These are phyloP conservation scores for Acanthosepion pharaonis DNA, from an alignment of 2,888 invertebrate genomes.

Conservation along the genomic window DNA sequence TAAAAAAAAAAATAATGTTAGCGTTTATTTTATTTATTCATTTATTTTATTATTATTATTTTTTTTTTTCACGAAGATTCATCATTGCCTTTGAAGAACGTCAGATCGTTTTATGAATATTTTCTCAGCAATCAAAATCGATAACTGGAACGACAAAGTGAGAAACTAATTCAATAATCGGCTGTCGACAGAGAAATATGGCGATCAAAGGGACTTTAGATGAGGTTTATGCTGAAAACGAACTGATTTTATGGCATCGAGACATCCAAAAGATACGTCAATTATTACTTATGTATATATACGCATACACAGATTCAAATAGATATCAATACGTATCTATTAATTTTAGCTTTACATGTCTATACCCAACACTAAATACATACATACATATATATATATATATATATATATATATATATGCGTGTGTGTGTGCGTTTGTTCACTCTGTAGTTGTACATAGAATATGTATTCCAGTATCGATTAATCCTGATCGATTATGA, in stretches of 20 bases:
- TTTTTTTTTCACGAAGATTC: background rate
- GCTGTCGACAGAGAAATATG: background rate
- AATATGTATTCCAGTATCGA: no score
- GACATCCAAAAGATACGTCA: background rate
- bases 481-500: no score
- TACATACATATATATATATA: no score
- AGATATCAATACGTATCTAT: background rate
- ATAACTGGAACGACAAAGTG: background rate
- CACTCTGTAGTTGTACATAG: no score
- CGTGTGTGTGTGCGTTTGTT: no score
- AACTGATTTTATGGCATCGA: background rate
- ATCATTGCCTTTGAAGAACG: background rate
- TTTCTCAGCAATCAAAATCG: background rate
- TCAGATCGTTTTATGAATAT: background rate
- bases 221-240: background rate
- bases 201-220: background rate
- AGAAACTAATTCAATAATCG: conserved; percentile 22
- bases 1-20: background rate
- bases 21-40: background rate
- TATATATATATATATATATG: no score
- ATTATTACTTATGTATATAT: background rate
- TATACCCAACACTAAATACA: no score
- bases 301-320: background rate
- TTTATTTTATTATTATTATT: background rate
- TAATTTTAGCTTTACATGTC: background rate